Conservation (phyloP, 2,113 vertebrate species). For the Morone chrysops region DNA sequence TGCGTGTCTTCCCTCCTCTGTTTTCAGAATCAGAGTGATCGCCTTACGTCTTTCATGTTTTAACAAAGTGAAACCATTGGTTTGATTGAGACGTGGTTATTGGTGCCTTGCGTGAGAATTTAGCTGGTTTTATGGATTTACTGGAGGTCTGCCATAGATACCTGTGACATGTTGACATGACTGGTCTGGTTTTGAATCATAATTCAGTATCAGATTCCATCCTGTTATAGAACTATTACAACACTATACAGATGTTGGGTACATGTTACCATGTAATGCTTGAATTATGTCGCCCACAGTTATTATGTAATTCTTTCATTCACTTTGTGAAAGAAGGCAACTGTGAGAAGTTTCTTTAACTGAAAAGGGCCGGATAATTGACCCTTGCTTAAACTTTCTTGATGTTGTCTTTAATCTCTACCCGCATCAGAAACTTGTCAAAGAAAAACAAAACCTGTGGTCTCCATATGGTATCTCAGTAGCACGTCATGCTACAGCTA, state of each 20-base stretch:
- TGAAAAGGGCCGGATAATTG: not conserved
- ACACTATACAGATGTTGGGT: not conserved
- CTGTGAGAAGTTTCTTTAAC: not conserved
- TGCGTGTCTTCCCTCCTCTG: not conserved
- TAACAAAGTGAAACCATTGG: not conserved
- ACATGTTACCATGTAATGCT: not conserved
- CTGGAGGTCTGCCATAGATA: not conserved
- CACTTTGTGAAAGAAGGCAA: not conserved
- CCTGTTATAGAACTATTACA: not conserved
- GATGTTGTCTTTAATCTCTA: not conserved
- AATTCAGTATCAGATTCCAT: not conserved
- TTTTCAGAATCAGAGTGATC: not conserved
- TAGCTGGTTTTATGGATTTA: constrained; percentile 1
- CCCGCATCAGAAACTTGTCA: not conserved
- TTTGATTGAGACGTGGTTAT: not conserved
- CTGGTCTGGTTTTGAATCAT: not conserved
- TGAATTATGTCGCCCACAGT: not conserved
- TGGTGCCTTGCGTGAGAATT: not conserved
- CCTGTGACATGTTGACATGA: too few species aligned
- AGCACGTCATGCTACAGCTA: not conserved
- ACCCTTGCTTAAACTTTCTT: not conserved
- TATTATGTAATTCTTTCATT: constrained; percentile 15
- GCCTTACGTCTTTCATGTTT: not conserved
- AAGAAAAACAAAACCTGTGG: not conserved
- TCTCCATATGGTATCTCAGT: not conserved